Conservation (phyloP, 1,140 invertebrate species). For the Arctopsyche grandis region DNA sequence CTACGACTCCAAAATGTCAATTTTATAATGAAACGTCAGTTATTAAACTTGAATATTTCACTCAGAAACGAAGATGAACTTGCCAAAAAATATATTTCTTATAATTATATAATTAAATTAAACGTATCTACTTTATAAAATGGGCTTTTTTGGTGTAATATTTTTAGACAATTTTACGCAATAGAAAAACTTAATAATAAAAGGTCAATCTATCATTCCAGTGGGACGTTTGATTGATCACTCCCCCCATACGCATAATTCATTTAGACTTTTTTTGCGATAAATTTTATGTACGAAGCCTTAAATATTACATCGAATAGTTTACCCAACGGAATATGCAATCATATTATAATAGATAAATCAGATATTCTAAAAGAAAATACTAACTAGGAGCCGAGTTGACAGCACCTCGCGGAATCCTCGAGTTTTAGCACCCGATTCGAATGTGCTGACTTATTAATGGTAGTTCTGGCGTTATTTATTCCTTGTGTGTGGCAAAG, state of each 20-base stretch:
- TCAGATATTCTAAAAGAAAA: background rate
- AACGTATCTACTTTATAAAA: too few species aligned
- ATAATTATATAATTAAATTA: too few species aligned
- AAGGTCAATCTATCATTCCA: background rate
- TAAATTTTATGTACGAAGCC: background rate
- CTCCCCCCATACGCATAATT: background rate
- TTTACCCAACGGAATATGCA: background rate
- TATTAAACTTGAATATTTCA: too few species aligned
- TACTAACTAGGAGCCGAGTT: background rate
- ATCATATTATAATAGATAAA: background rate
- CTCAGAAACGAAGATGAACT: too few species aligned
- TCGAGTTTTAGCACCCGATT: background rate
- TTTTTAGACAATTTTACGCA: background rate
- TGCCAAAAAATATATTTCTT: too few species aligned
- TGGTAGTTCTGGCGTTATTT: constrained; percentile 44
- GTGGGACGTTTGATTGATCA: background rate
- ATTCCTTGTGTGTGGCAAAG: constrained; percentile 30
- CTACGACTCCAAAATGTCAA: too few species aligned
- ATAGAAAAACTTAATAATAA: background rate
- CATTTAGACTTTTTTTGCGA: background rate
- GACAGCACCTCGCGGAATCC: background rate
- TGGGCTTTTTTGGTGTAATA: background rate
- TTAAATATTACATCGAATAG: background rate
- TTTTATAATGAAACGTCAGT: too few species aligned
- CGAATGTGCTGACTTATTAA: constrained; percentile 45